These are phyloP conservation scores for Epinephelus fuscoguttatus DNA, from an alignment of 2,113 vertebrate species.

Conservation along the genomic window DNA sequence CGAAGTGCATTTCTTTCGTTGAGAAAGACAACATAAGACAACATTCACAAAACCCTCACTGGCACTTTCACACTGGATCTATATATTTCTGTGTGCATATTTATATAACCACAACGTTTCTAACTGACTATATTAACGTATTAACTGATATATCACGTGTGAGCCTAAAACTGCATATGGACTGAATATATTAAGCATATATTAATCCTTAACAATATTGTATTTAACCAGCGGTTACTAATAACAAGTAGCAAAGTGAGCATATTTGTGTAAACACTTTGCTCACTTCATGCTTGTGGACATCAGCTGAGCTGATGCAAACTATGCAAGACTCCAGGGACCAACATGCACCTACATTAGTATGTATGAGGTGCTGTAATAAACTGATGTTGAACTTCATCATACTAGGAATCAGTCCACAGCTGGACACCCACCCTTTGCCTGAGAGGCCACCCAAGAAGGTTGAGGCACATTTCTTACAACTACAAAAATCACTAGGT, in stretches of 20 bases:
- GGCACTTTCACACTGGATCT: too few species aligned
- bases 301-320: not conserved
- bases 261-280: not conserved
- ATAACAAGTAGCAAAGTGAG: not conserved
- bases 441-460: too few species aligned
- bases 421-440: not conserved
- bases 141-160: not conserved
- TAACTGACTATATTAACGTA: not conserved
- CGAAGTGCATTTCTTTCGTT: not conserved
- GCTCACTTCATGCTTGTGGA: not conserved
- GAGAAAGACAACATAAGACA: not conserved
- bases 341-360: not conserved
- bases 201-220: not conserved
- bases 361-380: not conserved
- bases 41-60: too few species aligned
- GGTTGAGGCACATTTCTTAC: too few species aligned
- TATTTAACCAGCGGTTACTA: not conserved
- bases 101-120: not conserved
- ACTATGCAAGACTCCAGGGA: not conserved
- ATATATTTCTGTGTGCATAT: too few species aligned
- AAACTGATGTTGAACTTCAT: not conserved
- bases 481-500: too few species aligned
- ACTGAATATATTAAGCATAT: not conserved
- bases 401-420: not conserved
- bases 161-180: not conserved